These are phyloP conservation scores for Melanotaenia nigrans DNA, from an alignment of 2,797 vertebrate genomes.

Conservation along the genomic window DNA sequence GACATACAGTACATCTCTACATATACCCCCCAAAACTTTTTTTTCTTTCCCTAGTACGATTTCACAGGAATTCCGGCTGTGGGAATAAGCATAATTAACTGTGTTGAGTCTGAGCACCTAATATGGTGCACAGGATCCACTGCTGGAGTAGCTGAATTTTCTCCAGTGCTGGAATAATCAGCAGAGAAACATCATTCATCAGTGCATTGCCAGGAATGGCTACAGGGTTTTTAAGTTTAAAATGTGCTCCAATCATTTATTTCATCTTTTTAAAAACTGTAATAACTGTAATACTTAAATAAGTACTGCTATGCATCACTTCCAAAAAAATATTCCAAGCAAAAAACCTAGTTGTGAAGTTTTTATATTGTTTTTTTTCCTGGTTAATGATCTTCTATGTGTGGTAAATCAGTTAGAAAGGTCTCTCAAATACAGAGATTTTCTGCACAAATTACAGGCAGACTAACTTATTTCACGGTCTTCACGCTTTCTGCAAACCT, in stretches of 20 bases:
- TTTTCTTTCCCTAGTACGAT: neutral
- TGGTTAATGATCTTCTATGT: neutral
- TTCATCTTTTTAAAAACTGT: neutral
- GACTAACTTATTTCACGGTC: neutral
- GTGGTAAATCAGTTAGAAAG: constrained; percentile 1
- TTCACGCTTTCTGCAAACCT: neutral
- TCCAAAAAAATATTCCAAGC: neutral
- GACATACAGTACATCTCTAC: neutral
- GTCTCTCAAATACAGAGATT: neutral
- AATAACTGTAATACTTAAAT: neutral
- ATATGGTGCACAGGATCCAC: constrained; percentile 1
- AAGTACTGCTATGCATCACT: neutral
- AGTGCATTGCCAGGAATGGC: neutral
- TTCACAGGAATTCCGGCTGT: constrained; percentile 17
- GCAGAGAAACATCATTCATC: constrained; percentile 8
- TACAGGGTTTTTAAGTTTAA: neutral
- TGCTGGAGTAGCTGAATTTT: neutral
- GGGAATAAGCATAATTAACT: constrained; percentile 25
- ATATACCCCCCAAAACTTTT: neutral
- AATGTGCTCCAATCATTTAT: neutral
- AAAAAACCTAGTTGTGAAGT: neutral
- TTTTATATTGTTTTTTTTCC: neutral
- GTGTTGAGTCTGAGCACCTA: neutral
- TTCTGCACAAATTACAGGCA: neutral
- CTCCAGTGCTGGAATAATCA: constrained; percentile 1